phyloP scores from a whole-genome alignment of 2,113 vertebrate genomes.

The Pelvicachromis taeniatus region DNA sequence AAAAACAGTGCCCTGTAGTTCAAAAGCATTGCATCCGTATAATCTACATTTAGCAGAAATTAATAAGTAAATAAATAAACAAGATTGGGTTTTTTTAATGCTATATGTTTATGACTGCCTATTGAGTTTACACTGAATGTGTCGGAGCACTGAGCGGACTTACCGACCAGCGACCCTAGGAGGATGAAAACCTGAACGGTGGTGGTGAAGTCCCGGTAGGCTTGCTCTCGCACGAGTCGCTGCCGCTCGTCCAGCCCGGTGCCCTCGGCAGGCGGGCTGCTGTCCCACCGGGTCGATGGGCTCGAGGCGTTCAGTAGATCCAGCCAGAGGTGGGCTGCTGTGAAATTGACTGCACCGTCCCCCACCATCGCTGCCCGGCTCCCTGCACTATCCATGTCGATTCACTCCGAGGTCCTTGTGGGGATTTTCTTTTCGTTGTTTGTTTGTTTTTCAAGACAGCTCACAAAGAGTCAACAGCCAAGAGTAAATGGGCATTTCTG shows the following conservation, averaged over 20 bases:
- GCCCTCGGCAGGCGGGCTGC: conserved; percentile 54
- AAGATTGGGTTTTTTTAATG: background rate
- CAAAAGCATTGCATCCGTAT: background rate
- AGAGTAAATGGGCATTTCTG: background rate
- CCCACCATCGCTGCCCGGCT: conserved; percentile 70
- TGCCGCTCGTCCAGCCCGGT: conserved; percentile 28
- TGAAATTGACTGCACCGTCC: conserved; percentile 63
- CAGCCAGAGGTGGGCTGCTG: conserved; percentile 56
- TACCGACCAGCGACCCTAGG: conserved; percentile 86
- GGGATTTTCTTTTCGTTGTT: background rate
- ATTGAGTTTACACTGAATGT: background rate
- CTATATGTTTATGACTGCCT: background rate
- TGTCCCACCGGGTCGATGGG: conserved; percentile 60
- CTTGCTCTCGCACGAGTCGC: conserved; percentile 70
- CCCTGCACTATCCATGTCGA: conserved; percentile 50
- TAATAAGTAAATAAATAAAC: background rate
- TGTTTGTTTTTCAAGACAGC: background rate
- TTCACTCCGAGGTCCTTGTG: background rate
- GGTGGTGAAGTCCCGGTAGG: conserved; percentile 88
- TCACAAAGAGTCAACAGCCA: background rate
- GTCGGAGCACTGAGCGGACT: conserved; percentile 44
- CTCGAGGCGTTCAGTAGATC: conserved; percentile 70
- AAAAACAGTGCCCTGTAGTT: background rate
- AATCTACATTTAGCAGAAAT: background rate
- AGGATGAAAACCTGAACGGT: conserved; percentile 86